Conservation (phyloP, 2,797 vertebrate genomes). For the Bradypodion ventrale region DNA sequence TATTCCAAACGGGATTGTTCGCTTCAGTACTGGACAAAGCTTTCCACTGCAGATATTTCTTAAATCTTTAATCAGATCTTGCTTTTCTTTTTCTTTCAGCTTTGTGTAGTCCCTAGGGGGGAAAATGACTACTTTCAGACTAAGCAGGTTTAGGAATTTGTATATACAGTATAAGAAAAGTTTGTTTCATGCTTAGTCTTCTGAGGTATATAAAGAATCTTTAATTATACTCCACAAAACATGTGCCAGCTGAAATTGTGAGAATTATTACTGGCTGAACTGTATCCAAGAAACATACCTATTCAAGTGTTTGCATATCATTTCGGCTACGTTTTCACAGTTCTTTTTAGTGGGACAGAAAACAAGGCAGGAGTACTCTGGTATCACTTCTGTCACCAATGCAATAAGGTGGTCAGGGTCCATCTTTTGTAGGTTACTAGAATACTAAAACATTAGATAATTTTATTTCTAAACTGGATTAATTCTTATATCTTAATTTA, state of each 20-base stretch:
- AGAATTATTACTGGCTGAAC: not conserved
- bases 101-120: constrained; percentile 79
- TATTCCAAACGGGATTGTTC: constrained; percentile 86
- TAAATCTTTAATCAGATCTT: constrained; percentile 79
- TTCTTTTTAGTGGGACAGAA: constrained; percentile 98
- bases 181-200: not conserved
- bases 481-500: not conserved
- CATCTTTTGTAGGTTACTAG: constrained; percentile 84
- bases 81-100: constrained; percentile 81
- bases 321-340: constrained; percentile 92
- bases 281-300: constrained; percentile 77
- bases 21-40: constrained; percentile 86
- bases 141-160: not conserved
- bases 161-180: not conserved
- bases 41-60: constrained; percentile 79
- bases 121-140: constrained; percentile 24
- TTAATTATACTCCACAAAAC: not conserved
- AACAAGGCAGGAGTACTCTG: constrained; percentile 89
- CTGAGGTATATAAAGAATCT: not conserved
- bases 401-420: constrained; percentile 94
- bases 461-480: not conserved
- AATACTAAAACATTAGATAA: constrained; percentile 80
- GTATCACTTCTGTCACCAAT: constrained; percentile 93
- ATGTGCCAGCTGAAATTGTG: not conserved
- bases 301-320: constrained; percentile 93